These are phyloP conservation scores for Musca domestica DNA, from an alignment of 1,140 invertebrate species.

Conservation along the genomic window DNA sequence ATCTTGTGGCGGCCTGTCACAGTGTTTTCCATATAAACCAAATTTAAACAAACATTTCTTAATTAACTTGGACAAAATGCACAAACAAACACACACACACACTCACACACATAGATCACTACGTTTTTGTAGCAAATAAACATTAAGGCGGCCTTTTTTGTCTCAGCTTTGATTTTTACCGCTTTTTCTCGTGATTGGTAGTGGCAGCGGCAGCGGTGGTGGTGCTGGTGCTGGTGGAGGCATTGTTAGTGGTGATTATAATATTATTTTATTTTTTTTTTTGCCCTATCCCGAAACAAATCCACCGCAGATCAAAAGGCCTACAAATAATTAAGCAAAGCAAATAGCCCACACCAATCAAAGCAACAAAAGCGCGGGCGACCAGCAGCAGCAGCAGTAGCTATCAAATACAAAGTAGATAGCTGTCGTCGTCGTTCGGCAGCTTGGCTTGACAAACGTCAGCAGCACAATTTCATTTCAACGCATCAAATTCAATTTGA, in stretches of 20 bases:
- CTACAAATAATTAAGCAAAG: neutral
- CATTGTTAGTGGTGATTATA: too few relatives aligned
- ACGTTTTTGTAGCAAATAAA: neutral
- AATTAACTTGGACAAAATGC: slow-evolving; percentile 9
- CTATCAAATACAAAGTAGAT: too few relatives aligned
- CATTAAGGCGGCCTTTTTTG: neutral
- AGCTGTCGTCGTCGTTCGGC: too few relatives aligned
- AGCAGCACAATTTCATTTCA: neutral
- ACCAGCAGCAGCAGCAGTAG: too few relatives aligned
- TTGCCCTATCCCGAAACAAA: neutral
- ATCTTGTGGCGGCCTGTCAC: too few relatives aligned
- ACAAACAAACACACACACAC: neutral
- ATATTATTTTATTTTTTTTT: too few relatives aligned
- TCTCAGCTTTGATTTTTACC: slow-evolving; percentile 3
- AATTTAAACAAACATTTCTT: slow-evolving; percentile 3
- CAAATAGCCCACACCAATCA: neutral
- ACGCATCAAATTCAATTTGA: slow-evolving; percentile 1
- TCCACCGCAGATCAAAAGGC: neutral
- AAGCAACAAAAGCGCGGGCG: neutral
- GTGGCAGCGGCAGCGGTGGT: too few relatives aligned
- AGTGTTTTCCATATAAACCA: neutral
- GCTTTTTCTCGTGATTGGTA: neutral
- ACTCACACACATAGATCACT: neutral
- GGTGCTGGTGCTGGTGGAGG: too few relatives aligned
- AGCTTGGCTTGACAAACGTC: neutral